Percentiles rank a stretch among this genome's conserved stretches.
Evolutionary conservation across 2,113 vertebrate genomes (phyloP).

Genomic region (Clarias batrachus): DNA sequence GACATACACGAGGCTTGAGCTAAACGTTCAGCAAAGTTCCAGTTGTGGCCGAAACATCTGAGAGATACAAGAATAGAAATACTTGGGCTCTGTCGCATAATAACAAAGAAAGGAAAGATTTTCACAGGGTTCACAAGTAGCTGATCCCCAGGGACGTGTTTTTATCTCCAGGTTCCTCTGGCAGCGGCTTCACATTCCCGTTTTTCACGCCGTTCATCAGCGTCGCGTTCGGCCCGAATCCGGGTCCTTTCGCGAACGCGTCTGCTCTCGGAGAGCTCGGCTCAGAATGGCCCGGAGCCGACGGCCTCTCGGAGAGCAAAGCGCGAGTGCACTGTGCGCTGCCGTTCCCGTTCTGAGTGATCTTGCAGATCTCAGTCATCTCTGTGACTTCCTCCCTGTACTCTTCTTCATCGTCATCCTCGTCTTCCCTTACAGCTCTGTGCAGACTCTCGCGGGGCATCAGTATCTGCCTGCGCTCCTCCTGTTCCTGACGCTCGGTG

Average conservation of each 20-base stretch:
- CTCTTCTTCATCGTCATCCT: slow-evolving; percentile 67
- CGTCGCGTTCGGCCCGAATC: slow-evolving; percentile 48
- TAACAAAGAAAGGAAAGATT: slow-evolving; percentile 1
- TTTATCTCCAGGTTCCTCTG: slow-evolving; percentile 72
- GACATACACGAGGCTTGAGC: slow-evolving; percentile 2
- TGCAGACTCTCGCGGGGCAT: slow-evolving; percentile 74
- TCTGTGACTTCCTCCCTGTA: slow-evolving; percentile 63
- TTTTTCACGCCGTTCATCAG: slow-evolving; percentile 67
- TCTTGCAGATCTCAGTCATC: slow-evolving; percentile 79
- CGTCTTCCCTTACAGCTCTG: slow-evolving; percentile 57
- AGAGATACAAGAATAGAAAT: slow-evolving; percentile 26
- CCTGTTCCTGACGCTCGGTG: slow-evolving; percentile 58
- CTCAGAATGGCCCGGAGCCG: slow-evolving; percentile 41
- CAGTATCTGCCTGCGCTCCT: slow-evolving; percentile 64
- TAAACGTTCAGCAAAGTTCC: not conserved
- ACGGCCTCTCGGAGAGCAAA: slow-evolving; percentile 60
- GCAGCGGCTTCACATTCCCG: slow-evolving; percentile 67
- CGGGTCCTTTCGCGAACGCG: slow-evolving; percentile 51
- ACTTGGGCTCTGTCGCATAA: slow-evolving; percentile 37
- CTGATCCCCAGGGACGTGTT: slow-evolving; percentile 76
- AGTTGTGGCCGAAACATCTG: not conserved
- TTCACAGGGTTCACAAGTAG: slow-evolving; percentile 73
- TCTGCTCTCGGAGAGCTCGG: slow-evolving; percentile 55
- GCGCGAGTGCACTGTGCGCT: slow-evolving; percentile 58
- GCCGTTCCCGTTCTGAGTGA: slow-evolving; percentile 77